Base-by-base conservation (phyloP, 1,140 invertebrate genomes). In the Bombus confusus region DNA sequence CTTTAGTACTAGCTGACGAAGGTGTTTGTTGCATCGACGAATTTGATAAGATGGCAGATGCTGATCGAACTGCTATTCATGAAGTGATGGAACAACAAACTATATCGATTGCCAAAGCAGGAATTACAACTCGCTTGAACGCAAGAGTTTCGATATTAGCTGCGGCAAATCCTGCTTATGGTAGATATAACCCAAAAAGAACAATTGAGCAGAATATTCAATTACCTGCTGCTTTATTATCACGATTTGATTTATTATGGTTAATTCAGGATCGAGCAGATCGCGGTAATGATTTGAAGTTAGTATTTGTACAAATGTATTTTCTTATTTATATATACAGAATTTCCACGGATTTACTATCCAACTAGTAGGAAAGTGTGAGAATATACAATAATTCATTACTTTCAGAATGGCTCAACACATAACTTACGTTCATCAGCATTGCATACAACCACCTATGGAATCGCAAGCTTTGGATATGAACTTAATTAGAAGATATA, bases 61-160 rank as follows among this genome's bases (percentile, higher is more conserved):
- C 94, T 25, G 99, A 99, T 95, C 96, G 99, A 91, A 99, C 99
- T 1, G 98, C 99, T 66, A 99, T 99, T 91, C 99, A 99, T 94
- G 99, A 99, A 95, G 98, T 99, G 12, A 99, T 99, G 99, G 99
- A 99, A 96, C 99, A 99, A 93, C 99, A 99, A 95, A 99, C 99
- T 3, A 99, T 99, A 88, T 99, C 99, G 69, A 99, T 99, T 93
- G 99, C 99, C 22, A 99, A 99, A 97, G 99, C 99, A 74, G 99
- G 99, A 74, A 99, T 99, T 88, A 98, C 99, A 97, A 99, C 99
- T 1, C 98, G 98, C 52, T 95, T 99, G 34, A 99, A 99, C 96
- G 99, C 99, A 1, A 96, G 99, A 87, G 98, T 99, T 13, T 99
- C 99, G 1, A 99, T 99, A 92, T 95, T 99, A 88, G 99, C 99